Evolutionary conservation across 2,888 invertebrate genomes (phyloP).

Genomic region (Polia nebulosa): DNA sequence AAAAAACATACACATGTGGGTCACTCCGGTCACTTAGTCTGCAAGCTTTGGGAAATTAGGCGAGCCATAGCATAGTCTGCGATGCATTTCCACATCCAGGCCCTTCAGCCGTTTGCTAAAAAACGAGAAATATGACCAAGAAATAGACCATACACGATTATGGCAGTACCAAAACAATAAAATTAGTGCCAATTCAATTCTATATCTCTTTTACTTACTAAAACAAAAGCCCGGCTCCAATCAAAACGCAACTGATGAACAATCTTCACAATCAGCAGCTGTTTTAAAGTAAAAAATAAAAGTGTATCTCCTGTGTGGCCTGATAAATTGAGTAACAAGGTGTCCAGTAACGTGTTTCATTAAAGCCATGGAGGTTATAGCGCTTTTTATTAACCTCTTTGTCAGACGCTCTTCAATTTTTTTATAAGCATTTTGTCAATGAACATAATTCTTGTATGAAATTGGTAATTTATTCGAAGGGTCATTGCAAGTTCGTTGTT

Average conservation of each 20-base stretch:
- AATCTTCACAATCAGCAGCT: slow-evolving; percentile 18
- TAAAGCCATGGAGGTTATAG: slow-evolving; percentile 22
- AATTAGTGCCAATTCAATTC: not conserved
- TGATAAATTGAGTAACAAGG: slow-evolving; percentile 46
- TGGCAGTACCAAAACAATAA: not conserved
- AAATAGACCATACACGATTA: no score
- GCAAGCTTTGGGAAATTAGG: not conserved
- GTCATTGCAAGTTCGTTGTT: not conserved
- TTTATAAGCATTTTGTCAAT: slow-evolving; percentile 38
- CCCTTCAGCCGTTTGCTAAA: not conserved
- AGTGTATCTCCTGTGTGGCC: slow-evolving; percentile 44
- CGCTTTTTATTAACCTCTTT: slow-evolving; percentile 21
- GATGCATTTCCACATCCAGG: not conserved
- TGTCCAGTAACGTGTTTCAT: slow-evolving; percentile 44
- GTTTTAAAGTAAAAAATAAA: slow-evolving; percentile 29
- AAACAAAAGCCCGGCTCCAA: not conserved
- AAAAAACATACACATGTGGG: no score
- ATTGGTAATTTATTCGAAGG: slow-evolving; percentile 7
- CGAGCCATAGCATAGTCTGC: not conserved
- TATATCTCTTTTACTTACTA: not conserved
- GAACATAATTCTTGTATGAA: slow-evolving; percentile 15
- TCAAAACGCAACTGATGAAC: not conserved
- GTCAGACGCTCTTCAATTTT: slow-evolving; percentile 30
- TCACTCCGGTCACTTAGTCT: no score
- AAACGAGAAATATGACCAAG: not conserved